These are phyloP conservation scores for Oncorhynchus keta DNA, from an alignment of 2,113 vertebrate genomes.

Conservation along the genomic window DNA sequence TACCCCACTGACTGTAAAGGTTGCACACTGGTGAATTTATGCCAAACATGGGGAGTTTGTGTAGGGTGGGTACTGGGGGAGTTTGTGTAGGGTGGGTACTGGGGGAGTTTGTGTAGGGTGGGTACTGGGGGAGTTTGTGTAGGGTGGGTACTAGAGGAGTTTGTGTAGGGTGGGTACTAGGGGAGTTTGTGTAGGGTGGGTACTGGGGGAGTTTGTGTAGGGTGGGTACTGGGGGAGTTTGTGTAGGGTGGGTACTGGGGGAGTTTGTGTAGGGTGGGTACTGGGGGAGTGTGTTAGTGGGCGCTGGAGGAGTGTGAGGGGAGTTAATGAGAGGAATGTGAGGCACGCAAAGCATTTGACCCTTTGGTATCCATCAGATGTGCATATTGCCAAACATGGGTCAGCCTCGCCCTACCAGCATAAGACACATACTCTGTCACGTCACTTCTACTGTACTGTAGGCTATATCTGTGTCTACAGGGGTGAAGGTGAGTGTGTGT, in stretches of 20 bases:
- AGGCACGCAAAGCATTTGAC: slow-evolving; percentile 47
- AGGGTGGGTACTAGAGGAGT: no score
- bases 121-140: no score
- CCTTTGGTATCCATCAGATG: slow-evolving; percentile 36
- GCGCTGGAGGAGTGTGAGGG: slow-evolving; percentile 17
- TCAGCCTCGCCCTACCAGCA: not conserved
- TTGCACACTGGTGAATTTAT: not conserved
- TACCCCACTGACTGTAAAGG: not conserved
- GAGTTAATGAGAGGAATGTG: slow-evolving; percentile 60
- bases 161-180: not conserved
- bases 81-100: no score
- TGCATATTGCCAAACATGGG: not conserved
- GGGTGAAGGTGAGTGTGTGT: not conserved
- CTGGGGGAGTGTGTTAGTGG: not conserved
- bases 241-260: not conserved
- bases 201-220: no score
- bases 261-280: no score
- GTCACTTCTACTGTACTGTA: not conserved
- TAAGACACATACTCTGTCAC: not conserved
- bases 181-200: no score
- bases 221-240: not conserved
- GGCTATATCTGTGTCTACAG: not conserved
- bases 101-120: no score
- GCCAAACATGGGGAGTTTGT: no score
- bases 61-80: no score